phyloP scores from a whole-genome alignment of 2,797 vertebrate species.

The Pseudotriccus pelzelni region DNA sequence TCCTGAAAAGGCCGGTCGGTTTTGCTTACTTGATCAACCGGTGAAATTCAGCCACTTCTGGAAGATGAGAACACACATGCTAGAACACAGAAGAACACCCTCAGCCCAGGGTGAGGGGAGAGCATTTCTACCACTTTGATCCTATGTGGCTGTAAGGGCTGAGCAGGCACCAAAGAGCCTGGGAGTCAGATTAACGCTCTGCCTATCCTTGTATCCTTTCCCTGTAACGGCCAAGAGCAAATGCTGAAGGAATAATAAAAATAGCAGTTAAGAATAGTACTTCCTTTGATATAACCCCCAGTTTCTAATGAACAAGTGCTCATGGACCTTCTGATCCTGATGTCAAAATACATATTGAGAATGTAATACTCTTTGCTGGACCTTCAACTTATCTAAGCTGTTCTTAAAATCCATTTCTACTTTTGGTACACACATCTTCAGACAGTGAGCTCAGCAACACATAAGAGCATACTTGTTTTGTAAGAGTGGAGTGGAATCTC shows the following conservation, averaged over 20 bases:
- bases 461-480: fast-evolving
- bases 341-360: background rate
- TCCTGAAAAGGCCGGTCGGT: background rate
- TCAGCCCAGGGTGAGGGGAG: background rate
- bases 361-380: background rate
- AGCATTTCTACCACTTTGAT: slow-evolving; percentile 6
- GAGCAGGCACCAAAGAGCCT: background rate
- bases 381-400: background rate
- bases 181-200: background rate
- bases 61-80: background rate
- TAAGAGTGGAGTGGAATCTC: background rate
- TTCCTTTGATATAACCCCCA: background rate
- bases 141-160: background rate
- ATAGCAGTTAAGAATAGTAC: background rate
- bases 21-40: background rate
- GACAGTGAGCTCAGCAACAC: background rate
- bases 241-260: background rate
- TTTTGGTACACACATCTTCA: background rate
- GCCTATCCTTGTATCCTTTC: background rate
- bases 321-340: background rate
- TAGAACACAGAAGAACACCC: background rate
- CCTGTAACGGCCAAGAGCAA: background rate
- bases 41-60: slow-evolving; percentile 30
- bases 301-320: background rate
- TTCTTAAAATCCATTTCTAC: background rate